Percentiles rank a stretch among this genome's conserved stretches.
These are phyloP conservation scores for Belonocnema kinseyi DNA, from an alignment of 1,140 invertebrate genomes.

Conservation along the genomic window DNA sequence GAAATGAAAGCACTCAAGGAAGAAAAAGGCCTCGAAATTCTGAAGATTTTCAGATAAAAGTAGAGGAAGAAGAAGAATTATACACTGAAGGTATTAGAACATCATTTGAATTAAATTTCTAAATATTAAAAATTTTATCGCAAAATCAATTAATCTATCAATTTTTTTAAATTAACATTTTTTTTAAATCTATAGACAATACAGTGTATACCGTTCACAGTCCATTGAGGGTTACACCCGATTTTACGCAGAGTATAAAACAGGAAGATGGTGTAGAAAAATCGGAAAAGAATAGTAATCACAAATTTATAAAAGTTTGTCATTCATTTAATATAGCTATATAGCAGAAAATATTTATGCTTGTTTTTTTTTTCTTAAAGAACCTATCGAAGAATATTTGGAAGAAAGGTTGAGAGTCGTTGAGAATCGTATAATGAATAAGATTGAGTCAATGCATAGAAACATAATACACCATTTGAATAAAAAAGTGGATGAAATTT, in stretches of 20 bases:
- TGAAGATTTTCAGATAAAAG: not conserved
- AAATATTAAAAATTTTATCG: not conserved
- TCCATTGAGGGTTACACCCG: constrained; percentile 10
- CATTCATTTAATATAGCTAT: not conserved
- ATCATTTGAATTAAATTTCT: no score
- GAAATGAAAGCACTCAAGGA: not conserved
- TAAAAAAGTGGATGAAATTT: constrained; percentile 1
- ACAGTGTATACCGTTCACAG: not conserved
- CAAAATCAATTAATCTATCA: not conserved
- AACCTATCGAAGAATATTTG: constrained; percentile 3
- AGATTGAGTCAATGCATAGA: not conserved
- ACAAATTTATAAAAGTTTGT: not conserved
- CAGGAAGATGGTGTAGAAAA: not conserved
- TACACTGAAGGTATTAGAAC: not conserved
- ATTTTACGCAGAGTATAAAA: not conserved
- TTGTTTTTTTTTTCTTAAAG: not conserved
- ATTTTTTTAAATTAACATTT: not conserved
- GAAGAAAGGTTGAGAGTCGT: not conserved
- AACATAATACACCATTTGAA: not conserved
- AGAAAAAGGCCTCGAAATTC: constrained; percentile 1
- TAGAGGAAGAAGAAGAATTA: not conserved
- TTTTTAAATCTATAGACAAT: not conserved
- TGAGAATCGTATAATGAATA: not conserved
- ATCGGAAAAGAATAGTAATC: not conserved
- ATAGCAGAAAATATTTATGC: not conserved